Conservation (phyloP, 2,113 vertebrate genomes). For the Istiophorus platypterus region DNA sequence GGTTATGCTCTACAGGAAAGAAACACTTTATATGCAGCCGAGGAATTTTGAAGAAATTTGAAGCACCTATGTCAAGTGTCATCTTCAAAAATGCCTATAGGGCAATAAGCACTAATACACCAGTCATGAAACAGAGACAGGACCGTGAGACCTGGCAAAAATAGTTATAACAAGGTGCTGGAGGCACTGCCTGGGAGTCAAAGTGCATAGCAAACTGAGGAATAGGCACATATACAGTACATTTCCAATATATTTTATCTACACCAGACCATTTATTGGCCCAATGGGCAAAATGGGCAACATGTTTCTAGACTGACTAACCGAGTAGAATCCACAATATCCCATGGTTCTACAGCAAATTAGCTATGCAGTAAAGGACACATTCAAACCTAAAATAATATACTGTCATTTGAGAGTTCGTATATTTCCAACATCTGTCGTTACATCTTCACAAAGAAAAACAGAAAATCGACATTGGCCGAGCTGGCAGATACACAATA, state of each 20-base stretch:
- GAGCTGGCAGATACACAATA: conserved; percentile 2
- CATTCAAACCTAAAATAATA: not conserved
- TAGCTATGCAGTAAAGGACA: not conserved
- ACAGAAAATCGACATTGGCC: conserved; percentile 29
- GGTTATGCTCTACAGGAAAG: not conserved
- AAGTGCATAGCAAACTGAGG: conserved; percentile 7
- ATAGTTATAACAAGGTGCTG: conserved; percentile 54
- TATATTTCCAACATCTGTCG: not conserved
- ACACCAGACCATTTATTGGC: conserved; percentile 16
- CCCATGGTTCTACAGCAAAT: not conserved
- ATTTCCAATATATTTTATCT: conserved; percentile 6
- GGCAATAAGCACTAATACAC: conserved; percentile 42
- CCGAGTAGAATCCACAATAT: not conserved
- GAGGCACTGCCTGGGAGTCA: conserved; percentile 36
- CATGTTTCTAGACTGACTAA: not conserved
- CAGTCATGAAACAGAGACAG: conserved; percentile 45
- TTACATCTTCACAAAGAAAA: not conserved
- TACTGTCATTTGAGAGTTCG: not conserved
- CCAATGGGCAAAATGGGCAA: not conserved
- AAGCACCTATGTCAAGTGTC: conserved; percentile 25
- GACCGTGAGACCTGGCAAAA: conserved; percentile 38
- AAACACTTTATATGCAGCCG: conserved; percentile 8
- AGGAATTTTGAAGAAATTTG: conserved; percentile 7
- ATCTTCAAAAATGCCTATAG: conserved; percentile 50
- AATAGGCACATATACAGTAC: not conserved